Evolutionary conservation across 1,140 invertebrate species (phyloP).

Genomic region (Nephotettix cincticeps): DNA sequence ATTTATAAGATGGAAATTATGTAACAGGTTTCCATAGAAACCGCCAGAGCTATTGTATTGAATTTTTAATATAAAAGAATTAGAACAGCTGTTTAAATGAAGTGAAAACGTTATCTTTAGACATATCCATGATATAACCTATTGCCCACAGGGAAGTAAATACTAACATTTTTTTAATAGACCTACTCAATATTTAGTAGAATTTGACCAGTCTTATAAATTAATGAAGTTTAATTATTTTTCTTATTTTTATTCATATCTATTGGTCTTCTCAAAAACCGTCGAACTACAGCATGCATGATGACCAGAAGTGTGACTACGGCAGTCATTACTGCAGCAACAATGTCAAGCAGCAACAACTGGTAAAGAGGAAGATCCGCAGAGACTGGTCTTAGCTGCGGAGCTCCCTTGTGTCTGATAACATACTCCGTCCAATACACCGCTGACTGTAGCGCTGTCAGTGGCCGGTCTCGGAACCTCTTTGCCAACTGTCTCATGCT

Average conservation of each 20-base stretch:
- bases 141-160: too few relatives aligned
- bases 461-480: conserved; percentile 56
- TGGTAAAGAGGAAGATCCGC: conserved; percentile 53
- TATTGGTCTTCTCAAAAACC: not conserved
- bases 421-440: conserved; percentile 62
- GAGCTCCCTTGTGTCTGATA: conserved; percentile 50
- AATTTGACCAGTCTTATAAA: too few relatives aligned
- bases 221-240: too few relatives aligned
- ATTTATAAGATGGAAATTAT: too few relatives aligned
- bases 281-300: not conserved
- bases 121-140: too few relatives aligned
- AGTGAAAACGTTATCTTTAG: too few relatives aligned
- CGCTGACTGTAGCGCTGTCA: conserved; percentile 53
- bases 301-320: not conserved
- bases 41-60: too few relatives aligned
- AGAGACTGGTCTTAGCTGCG: conserved; percentile 47
- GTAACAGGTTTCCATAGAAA: too few relatives aligned
- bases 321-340: not conserved
- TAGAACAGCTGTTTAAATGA: too few relatives aligned
- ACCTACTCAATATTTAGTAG: too few relatives aligned
- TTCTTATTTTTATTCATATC: not conserved
- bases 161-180: too few relatives aligned
- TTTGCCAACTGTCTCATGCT: conserved; percentile 15
- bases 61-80: too few relatives aligned
- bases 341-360: conserved; percentile 60